phyloP scores from a whole-genome alignment of 1,140 invertebrate genomes.

The Vanessa tameamea region DNA sequence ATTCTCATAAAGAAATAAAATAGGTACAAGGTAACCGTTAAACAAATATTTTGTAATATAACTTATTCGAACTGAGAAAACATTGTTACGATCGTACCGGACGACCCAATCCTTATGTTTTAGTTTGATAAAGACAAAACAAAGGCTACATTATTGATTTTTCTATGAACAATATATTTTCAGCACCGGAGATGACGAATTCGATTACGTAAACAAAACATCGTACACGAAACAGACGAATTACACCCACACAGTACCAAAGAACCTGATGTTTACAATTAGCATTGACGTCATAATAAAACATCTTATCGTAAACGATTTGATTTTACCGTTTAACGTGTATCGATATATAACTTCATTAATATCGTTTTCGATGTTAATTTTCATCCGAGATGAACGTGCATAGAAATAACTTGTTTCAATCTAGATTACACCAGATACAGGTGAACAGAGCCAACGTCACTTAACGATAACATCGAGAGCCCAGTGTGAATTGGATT shows the following conservation, averaged over 20 bases:
- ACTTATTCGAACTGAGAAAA: neutral
- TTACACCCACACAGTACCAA: constrained; percentile 3
- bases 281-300: constrained; percentile 25
- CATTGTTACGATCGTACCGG: neutral
- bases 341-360: constrained; percentile 1
- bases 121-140: neutral
- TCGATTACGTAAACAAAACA: constrained; percentile 1
- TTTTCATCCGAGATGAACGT: neutral
- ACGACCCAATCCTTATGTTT: neutral
- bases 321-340: constrained; percentile 8
- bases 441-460: constrained; percentile 22
- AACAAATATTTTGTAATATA: constrained; percentile 4
- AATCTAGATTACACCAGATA: constrained; percentile 31
- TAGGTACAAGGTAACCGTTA: constrained; percentile 35
- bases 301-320: constrained; percentile 16
- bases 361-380: neutral
- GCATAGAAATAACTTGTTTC: constrained; percentile 6
- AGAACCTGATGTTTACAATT: constrained; percentile 14
- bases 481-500: constrained; percentile 25
- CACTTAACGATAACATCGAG: constrained; percentile 34
- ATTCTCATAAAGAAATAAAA: constrained; percentile 29
- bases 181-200: constrained; percentile 3
- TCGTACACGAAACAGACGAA: constrained; percentile 18
- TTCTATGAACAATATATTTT: neutral
- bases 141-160: neutral